phyloP scores from a whole-genome alignment of 1,140 invertebrate genomes.

The Bombus sibiricus region DNA sequence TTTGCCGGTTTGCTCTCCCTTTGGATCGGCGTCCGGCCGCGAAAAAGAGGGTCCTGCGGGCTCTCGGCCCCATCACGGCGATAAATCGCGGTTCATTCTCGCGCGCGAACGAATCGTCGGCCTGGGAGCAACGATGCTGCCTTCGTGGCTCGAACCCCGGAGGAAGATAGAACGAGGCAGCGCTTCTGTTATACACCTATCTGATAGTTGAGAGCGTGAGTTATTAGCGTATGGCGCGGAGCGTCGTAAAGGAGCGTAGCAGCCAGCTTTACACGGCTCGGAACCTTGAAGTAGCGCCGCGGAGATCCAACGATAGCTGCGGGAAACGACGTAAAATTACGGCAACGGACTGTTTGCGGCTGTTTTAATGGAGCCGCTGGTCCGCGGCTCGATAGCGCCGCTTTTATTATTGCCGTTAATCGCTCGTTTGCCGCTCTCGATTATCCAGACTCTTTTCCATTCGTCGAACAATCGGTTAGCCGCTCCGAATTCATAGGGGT shows the following conservation, averaged over 20 bases:
- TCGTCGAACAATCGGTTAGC: background rate
- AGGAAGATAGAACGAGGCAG: background rate
- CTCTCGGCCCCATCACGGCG: constrained; percentile 46
- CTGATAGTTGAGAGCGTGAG: constrained; percentile 69
- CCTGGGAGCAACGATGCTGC: constrained; percentile 32
- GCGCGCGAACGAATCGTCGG: constrained; percentile 56
- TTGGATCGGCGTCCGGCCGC: constrained; percentile 60
- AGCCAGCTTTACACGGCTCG: constrained; percentile 51
- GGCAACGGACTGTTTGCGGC: constrained; percentile 48
- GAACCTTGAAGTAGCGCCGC: constrained; percentile 51
- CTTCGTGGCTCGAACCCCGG: background rate
- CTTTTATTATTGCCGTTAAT: constrained; percentile 49
- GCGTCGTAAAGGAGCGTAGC: constrained; percentile 62
- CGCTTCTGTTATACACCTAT: constrained; percentile 57
- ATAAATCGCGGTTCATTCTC: constrained; percentile 69
- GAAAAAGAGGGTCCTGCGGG: constrained; percentile 62
- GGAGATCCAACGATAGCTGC: constrained; percentile 63
- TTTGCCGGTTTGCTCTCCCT: constrained; percentile 27
- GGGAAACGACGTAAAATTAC: constrained; percentile 65
- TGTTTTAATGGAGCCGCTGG: constrained; percentile 55
- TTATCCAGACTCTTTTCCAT: constrained; percentile 3
- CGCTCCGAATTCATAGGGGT: background rate
- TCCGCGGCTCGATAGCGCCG: constrained; percentile 28
- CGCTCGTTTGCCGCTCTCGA: constrained; percentile 28
- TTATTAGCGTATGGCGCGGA: constrained; percentile 66